A percentile compares a stretch with the other conserved stretches of the same genome.
Evolutionary conservation across 2,797 vertebrate species (phyloP).

Genomic region (Cossypha polioptera): DNA sequence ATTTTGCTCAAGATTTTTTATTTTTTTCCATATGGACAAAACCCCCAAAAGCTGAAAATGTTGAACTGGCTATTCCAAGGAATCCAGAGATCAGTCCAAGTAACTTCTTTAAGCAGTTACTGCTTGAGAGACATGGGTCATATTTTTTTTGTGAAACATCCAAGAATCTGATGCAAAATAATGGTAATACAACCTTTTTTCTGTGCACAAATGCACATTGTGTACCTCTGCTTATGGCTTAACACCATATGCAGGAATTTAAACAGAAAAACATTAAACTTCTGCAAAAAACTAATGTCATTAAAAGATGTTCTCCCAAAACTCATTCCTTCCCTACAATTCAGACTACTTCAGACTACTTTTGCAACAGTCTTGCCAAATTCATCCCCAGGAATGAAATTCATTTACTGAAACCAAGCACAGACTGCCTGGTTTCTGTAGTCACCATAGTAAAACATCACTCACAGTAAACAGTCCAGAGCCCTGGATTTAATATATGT

Average conservation of each 20-base stretch:
- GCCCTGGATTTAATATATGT: not conserved
- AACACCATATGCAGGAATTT: not conserved
- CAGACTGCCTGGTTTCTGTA: not conserved
- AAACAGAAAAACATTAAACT: not conserved
- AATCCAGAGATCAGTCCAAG: not conserved
- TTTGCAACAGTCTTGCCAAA: not conserved
- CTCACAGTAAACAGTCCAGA: not conserved
- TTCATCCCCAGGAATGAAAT: not conserved
- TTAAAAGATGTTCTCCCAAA: not conserved
- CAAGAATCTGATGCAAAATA: not conserved
- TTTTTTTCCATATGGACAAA: not conserved
- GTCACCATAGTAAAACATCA: not conserved
- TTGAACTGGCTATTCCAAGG: not conserved
- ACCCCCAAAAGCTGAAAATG: not conserved
- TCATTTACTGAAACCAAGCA: not conserved
- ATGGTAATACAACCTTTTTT: not conserved
- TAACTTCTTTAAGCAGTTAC: not conserved
- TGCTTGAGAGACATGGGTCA: not conserved
- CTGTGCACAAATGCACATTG: not conserved
- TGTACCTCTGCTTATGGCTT: not conserved
- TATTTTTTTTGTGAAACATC: not conserved
- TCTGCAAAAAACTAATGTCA: not conserved
- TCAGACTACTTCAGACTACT: not conserved
- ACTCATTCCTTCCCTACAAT: not conserved
- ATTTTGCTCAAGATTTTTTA: not conserved